A percentile compares a stretch with the other conserved stretches of the same genome.
These are phyloP conservation scores for Varecia variegata DNA, from an alignment of 2,797 vertebrate genomes.

Conservation along the genomic window DNA sequence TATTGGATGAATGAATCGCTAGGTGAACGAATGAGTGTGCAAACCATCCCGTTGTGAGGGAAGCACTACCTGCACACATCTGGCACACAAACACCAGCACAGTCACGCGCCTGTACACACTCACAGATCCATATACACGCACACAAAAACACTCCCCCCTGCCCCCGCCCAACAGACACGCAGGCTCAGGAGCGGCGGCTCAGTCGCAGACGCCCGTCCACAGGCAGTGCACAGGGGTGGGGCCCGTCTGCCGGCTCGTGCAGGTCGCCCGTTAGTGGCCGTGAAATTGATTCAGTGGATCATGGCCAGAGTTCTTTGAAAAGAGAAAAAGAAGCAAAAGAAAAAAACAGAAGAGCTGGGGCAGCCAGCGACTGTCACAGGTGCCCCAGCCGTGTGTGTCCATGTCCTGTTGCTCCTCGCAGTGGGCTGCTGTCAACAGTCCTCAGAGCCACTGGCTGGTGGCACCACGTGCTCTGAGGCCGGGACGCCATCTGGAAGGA, in stretches of 20 bases:
- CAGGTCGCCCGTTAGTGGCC: not conserved
- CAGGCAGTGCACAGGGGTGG: fast-evolving
- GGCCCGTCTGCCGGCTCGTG: not conserved
- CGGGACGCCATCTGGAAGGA: not conserved
- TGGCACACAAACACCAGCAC: not conserved
- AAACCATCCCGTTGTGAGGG: not conserved
- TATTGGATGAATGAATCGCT: not conserved
- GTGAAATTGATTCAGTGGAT: not conserved
- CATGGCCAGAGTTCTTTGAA: not conserved
- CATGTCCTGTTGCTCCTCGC: not conserved
- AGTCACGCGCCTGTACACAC: not conserved
- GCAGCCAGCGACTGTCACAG: not conserved
- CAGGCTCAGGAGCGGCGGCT: not conserved
- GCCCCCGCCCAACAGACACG: no score
- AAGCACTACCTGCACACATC: not conserved
- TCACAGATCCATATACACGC: not conserved
- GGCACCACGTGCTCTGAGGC: not conserved
- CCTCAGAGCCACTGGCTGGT: not conserved
- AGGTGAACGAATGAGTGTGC: not conserved
- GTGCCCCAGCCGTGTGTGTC: not conserved
- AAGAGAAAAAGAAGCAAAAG: not conserved
- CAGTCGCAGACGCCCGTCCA: not conserved
- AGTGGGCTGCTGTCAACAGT: not conserved
- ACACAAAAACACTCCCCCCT: not conserved
- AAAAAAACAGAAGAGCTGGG: not conserved